phyloP scores from a whole-genome alignment of 2,113 vertebrate genomes.

The Bostrychus sinensis region DNA sequence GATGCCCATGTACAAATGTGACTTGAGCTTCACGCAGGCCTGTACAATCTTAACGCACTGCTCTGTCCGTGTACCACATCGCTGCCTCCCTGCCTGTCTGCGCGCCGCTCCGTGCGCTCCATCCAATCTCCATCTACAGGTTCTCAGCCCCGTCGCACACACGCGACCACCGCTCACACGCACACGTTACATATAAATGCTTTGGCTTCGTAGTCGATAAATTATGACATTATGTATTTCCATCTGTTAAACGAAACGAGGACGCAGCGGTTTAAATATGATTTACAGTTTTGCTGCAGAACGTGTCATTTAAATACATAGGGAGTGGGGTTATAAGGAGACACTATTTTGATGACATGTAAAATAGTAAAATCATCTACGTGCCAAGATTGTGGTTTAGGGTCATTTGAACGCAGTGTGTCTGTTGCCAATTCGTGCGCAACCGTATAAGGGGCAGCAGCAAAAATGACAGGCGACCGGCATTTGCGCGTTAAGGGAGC shows the following conservation, averaged over 20 bases:
- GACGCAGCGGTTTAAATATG: conserved; percentile 44
- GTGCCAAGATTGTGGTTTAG: background rate
- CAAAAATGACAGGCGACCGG: conserved; percentile 64
- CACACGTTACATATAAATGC: conserved; percentile 18
- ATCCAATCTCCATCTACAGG: conserved; percentile 69
- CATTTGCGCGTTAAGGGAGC: conserved; percentile 47
- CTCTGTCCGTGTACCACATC: conserved; percentile 19
- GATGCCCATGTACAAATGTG: conserved; percentile 9
- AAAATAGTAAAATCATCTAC: background rate
- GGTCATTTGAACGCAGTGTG: conserved; percentile 18
- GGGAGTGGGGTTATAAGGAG: background rate
- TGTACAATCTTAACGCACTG: conserved; percentile 15
- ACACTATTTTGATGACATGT: background rate
- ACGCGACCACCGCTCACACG: conserved; percentile 12
- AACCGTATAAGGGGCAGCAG: conserved; percentile 53
- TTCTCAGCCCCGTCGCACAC: conserved; percentile 43
- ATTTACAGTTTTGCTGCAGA: conserved; percentile 68
- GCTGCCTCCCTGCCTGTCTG: conserved; percentile 27
- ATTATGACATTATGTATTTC: conserved; percentile 39
- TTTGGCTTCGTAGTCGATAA: conserved; percentile 38
- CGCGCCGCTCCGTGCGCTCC: conserved; percentile 48
- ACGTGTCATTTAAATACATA: conserved; percentile 58
- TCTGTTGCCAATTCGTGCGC: conserved; percentile 42
- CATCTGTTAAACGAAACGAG: conserved; percentile 23
- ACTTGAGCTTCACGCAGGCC: conserved; percentile 14